Conservation (phyloP, 2,113 vertebrate species). For the Phoxinus phoxinus region DNA sequence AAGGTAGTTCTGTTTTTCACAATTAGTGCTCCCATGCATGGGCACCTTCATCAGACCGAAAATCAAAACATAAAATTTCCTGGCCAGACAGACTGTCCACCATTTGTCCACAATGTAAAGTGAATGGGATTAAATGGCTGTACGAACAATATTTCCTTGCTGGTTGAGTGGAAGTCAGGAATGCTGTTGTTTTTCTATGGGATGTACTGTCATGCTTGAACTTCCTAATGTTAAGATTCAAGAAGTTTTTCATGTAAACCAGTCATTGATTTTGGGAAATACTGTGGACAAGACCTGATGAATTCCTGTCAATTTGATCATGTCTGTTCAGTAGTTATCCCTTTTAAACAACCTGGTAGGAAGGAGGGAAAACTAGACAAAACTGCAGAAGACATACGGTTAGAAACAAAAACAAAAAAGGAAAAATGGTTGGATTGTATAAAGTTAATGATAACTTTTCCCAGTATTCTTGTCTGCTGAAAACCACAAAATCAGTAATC, state of each 20-base stretch:
- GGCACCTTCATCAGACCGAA: constrained; percentile 33
- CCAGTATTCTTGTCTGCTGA: neutral
- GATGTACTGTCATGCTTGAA: constrained; percentile 33
- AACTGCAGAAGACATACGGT: neutral
- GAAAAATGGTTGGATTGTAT: neutral
- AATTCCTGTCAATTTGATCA: neutral
- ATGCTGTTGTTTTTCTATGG: constrained; percentile 34
- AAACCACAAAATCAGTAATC: neutral
- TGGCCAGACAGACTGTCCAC: constrained; percentile 26
- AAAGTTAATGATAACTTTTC: neutral
- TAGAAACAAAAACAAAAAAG: neutral
- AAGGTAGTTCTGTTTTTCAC: neutral
- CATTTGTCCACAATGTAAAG: constrained; percentile 34
- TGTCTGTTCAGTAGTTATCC: neutral
- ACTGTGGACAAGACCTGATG: neutral
- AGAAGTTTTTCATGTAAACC: neutral
- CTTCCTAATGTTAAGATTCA: neutral
- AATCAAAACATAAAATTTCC: constrained; percentile 46
- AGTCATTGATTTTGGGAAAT: neutral
- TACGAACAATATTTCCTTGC: constrained; percentile 39
- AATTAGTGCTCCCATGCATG: constrained; percentile 19
- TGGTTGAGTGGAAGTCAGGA: constrained; percentile 50
- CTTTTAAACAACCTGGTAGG: neutral
- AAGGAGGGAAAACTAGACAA: neutral
- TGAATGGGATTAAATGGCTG: constrained; percentile 49